phyloP scores from a whole-genome alignment of 2,888 invertebrate species.

The Drosophila tripunctata region DNA sequence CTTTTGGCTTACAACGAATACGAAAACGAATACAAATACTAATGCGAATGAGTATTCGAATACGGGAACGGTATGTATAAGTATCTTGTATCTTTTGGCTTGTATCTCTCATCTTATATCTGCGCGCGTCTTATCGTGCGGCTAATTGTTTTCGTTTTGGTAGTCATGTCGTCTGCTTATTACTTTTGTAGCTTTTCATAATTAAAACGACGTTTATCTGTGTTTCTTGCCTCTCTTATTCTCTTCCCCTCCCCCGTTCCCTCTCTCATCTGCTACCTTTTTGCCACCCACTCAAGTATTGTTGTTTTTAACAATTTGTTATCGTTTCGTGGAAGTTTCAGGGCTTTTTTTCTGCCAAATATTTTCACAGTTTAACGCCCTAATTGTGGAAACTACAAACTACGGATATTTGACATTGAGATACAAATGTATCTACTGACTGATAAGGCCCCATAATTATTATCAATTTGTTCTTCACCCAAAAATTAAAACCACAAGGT shows the following conservation, averaged over 20 bases:
- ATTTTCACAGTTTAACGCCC: constrained; percentile 19
- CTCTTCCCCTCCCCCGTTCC: neutral
- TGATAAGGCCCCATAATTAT: constrained; percentile 30
- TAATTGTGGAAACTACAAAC: constrained; percentile 22
- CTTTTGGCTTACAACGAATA: constrained; percentile 34
- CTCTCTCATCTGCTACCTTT: neutral
- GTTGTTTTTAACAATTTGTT: constrained; percentile 19
- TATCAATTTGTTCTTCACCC: constrained; percentile 32
- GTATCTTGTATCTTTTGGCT: constrained; percentile 43
- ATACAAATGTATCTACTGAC: constrained; percentile 38
- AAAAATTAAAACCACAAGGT: constrained; percentile 1
- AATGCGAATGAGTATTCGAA: no score
- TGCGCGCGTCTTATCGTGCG: constrained; percentile 63
- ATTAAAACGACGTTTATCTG: constrained; percentile 70
- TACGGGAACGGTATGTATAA: neutral
- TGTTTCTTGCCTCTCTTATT: neutral
- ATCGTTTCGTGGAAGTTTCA: constrained; percentile 37
- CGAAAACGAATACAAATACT: no score
- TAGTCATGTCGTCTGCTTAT: constrained; percentile 71
- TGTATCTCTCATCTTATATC: constrained; percentile 62
- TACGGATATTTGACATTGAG: constrained; percentile 37
- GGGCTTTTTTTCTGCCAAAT: constrained; percentile 24
- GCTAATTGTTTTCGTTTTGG: constrained; percentile 70
- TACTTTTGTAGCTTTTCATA: constrained; percentile 65
- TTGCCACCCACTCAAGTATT: neutral